phyloP scores from a whole-genome alignment of 2,888 invertebrate genomes.

The Cephus sareptanus region DNA sequence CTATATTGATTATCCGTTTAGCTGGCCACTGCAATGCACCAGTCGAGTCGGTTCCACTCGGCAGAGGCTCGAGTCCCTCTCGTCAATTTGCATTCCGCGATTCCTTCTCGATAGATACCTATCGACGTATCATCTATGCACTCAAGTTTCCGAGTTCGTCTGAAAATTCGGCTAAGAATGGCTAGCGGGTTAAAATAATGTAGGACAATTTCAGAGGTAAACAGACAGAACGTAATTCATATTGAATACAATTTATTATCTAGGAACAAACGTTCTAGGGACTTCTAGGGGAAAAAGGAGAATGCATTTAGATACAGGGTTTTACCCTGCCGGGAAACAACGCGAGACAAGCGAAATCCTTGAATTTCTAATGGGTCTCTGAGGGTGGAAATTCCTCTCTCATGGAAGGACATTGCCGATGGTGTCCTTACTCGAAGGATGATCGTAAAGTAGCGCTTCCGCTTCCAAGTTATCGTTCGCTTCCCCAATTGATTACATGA shows the following conservation, averaged over 20 bases:
- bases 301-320: background rate
- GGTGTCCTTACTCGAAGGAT: conserved; percentile 19
- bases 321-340: background rate
- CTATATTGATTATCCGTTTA: conserved; percentile 57
- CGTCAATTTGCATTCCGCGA: conserved; percentile 47
- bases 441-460: conserved; percentile 38
- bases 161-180: background rate
- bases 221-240: background rate
- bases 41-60: conserved; percentile 45
- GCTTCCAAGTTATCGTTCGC: conserved; percentile 44
- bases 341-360: background rate
- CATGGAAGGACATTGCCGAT: background rate
- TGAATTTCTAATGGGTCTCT: background rate
- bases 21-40: conserved; percentile 58
- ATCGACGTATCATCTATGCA: background rate
- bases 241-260: background rate
- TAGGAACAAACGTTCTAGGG: background rate
- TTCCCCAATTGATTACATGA: conserved; percentile 54
- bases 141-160: conserved; percentile 24
- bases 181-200: background rate
- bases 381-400: background rate
- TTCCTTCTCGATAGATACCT: conserved; percentile 37
- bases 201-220: background rate
- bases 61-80: conserved; percentile 33
- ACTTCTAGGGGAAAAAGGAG: background rate